Conservation (phyloP, 2,888 invertebrate genomes). For the Ophion slaviceki region DNA sequence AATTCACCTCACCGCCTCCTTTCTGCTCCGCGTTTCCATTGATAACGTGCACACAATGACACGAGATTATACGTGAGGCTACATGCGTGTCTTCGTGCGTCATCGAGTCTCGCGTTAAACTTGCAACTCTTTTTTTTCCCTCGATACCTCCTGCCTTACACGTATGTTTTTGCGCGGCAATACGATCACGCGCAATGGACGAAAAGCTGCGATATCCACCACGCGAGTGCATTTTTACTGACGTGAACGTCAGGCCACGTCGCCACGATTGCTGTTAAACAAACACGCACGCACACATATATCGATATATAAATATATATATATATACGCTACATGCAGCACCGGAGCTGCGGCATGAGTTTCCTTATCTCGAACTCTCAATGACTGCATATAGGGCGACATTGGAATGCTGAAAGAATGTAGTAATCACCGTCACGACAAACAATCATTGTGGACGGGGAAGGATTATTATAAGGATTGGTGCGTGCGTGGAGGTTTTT, state of each 20-base stretch:
- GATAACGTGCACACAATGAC: constrained; percentile 19
- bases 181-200: neutral
- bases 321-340: too few relatives aligned
- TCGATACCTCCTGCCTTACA: neutral
- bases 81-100: constrained; percentile 37
- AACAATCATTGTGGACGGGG: too few relatives aligned
- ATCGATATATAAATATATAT: too few relatives aligned
- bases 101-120: constrained; percentile 27
- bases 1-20: neutral
- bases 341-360: too few relatives aligned
- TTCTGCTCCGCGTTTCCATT: constrained; percentile 10
- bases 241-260: neutral
- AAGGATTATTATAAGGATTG: too few relatives aligned
- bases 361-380: too few relatives aligned
- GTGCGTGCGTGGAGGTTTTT: too few relatives aligned
- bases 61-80: neutral
- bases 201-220: constrained; percentile 3
- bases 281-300: neutral
- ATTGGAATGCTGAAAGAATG: too few relatives aligned
- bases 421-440: too few relatives aligned
- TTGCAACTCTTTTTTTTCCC: neutral
- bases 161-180: neutral
- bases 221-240: constrained; percentile 17
- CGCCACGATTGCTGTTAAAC: neutral
- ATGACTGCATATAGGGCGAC: too few relatives aligned